Evolutionary conservation across 1,140 invertebrate species (phyloP), one percentile per base, ranked within the genome.

Genomic region (Maconellicoccus hirsutus): DNA sequence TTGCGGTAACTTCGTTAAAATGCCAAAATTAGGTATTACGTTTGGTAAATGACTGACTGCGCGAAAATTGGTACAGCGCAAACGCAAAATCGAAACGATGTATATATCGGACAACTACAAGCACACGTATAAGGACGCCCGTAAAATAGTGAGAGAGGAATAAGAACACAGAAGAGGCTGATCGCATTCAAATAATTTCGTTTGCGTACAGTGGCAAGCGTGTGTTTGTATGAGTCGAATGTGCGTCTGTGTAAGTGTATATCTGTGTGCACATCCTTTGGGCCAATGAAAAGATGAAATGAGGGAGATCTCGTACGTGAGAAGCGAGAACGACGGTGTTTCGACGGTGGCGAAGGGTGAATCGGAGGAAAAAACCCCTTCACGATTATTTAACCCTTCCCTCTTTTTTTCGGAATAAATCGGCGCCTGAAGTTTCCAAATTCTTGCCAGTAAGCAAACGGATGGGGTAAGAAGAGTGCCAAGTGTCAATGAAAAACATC

Each of bases 161-260:
- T 52, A 52, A 52, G 42, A 52, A 52, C 42, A 19, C 42, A 19
- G 42, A 14, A 52, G 42, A 52, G 42, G 42, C 42, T 52, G 42
- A 52, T 52, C 42, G 42, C 42, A 52, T 52, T 52, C 42, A 52
- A 52, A 52, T 52, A 52, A 52, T 52, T 52, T 52, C 42, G 42
- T 52, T 52, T 52, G 42, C 42, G 6, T 52, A 52, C 42, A 52
- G 42, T 52, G 42, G 42, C 42, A 52, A 52, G 42, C 42, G 42
- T 52, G 42, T 52, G 42, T 52, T 52, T 52, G 42, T 52, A 52
- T 16, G 42, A 52, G 42, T 52, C 42, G 42, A 52, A 52, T 52
- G 42, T 52, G 42, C 42, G 42, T 19, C 16, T 8, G 16, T 52
- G 42, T 52, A 52, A 14, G 42, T 52, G 42, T 14, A 52, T 52